These are phyloP conservation scores for Selene dorsalis DNA, from an alignment of 2,797 vertebrate species.

Conservation along the genomic window DNA sequence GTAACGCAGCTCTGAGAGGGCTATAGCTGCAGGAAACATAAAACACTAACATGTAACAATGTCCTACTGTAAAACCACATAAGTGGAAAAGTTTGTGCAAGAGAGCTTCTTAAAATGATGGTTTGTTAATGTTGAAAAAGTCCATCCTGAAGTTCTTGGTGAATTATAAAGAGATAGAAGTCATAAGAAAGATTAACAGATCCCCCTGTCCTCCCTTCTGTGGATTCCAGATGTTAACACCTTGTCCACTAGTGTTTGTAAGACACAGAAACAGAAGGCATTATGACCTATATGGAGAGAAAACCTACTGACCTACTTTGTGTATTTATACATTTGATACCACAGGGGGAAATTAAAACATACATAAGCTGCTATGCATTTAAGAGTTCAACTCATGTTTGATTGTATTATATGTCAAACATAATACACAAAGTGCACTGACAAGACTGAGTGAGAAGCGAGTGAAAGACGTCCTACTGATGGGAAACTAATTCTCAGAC, in stretches of 20 bases:
- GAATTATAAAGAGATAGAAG: conserved; percentile 10
- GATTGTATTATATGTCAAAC: neutral
- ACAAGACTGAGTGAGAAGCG: neutral
- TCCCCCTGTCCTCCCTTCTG: neutral
- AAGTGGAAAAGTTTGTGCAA: neutral
- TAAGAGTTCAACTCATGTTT: neutral
- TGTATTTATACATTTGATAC: conserved; percentile 5
- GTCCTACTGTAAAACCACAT: neutral
- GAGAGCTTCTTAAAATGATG: neutral
- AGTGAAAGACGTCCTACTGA: neutral
- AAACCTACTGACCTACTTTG: conserved; percentile 46
- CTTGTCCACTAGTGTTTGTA: conserved; percentile 22
- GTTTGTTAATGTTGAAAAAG: neutral
- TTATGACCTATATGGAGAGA: conserved; percentile 21
- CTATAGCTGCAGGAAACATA: neutral
- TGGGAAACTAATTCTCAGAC: conserved; percentile 18
- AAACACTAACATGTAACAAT: neutral
- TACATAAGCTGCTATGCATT: neutral
- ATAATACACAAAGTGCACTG: neutral
- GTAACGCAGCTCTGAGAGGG: neutral
- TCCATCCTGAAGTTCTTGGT: neutral
- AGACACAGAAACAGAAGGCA: conserved; percentile 17
- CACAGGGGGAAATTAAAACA: neutral
- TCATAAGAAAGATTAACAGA: conserved; percentile 22
- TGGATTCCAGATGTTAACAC: conserved; percentile 30